Base-by-base conservation (phyloP, 2,797 vertebrate species). In the Tadarida brasiliensis region DNA sequence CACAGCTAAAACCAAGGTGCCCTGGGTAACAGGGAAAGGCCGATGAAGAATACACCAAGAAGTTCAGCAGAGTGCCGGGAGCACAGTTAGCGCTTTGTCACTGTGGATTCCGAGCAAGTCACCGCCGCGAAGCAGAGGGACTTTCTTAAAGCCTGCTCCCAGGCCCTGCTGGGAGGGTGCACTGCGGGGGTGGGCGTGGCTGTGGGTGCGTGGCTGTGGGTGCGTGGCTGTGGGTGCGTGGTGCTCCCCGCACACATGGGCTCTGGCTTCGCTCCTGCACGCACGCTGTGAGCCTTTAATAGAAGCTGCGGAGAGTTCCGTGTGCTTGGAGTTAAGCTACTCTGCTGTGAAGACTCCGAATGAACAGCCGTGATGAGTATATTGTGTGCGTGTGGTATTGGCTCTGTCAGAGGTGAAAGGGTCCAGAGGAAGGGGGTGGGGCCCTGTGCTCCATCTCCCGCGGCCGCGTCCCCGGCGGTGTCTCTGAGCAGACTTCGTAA, bases 1-100 rank as follows among this genome's bases (percentile, higher is more conserved):
- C 63, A 51, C 14, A 63, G 94, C 94, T 59, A 33, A 61, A 77
- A 56, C 54, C 54, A 67, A 92, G 82, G 73, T 84, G 83, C 76
- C 78, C 91, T 16, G 97, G 76, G 92, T 95, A 70, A 35, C 96
- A 95, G 88, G 96, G 88, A 94, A 84, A 95, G 89, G 91, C 97
- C 1, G 95, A 65, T 76, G 95, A 94, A 92, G 94, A 97, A 90
- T 96, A 95, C 97, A 96, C 97, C 97, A 93, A 87, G 9, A 95
- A 87, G 90, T 82, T 78, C 71, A 90, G n/a, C 89, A 30, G 84
- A 91, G 95, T 96, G 94, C 97, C 96, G 81, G 96, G 87, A 78
- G 96, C 98, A 99, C 98, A 99, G 95, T 97, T 94, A 96, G 97
- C n/a, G n/a, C 98, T 99, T 99, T 98, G 97, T 99, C 82, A 93